Conservation (phyloP, 2,888 invertebrate species). For the Pediacus dermestoides region DNA sequence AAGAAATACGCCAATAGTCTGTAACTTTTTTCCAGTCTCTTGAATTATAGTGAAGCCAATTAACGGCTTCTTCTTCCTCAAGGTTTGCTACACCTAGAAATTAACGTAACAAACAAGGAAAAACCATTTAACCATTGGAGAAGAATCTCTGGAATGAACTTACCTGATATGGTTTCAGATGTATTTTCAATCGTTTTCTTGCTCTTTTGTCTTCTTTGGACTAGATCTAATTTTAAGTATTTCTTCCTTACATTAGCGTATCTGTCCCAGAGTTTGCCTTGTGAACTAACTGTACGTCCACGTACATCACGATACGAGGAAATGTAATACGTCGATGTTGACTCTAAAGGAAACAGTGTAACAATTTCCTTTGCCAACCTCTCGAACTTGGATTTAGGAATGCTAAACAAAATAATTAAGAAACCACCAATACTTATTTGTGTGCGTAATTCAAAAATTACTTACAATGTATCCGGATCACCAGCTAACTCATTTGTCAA, state of each 20-base stretch:
- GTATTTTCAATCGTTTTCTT: not conserved
- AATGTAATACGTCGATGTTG: conserved; percentile 1
- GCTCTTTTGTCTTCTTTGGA: not conserved
- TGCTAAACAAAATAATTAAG: too few relatives aligned
- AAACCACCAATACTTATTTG: too few relatives aligned
- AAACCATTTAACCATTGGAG: not conserved
- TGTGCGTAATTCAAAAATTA: too few relatives aligned
- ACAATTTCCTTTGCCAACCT: conserved; percentile 3
- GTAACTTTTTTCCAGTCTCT: not conserved
- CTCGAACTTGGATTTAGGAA: too few relatives aligned
- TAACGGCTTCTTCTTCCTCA: not conserved
- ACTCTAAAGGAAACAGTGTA: not conserved
- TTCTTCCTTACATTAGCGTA: not conserved
- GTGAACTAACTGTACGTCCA: not conserved
- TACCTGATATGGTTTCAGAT: not conserved
- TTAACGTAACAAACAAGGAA: not conserved
- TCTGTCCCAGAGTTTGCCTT: conserved; percentile 5
- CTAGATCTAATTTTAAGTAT: conserved; percentile 1
- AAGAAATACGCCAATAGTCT: not conserved
- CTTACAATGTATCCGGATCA: too few relatives aligned
- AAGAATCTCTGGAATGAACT: not conserved
- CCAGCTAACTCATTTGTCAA: too few relatives aligned
- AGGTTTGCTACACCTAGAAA: not conserved
- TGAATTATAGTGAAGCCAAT: conserved; percentile 4
- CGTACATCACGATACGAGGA: not conserved